Percentiles rank a stretch among this genome's conserved stretches.
Evolutionary conservation across 2,113 vertebrate genomes (phyloP).

Genomic region (Forbesichthys papilliferus): DNA sequence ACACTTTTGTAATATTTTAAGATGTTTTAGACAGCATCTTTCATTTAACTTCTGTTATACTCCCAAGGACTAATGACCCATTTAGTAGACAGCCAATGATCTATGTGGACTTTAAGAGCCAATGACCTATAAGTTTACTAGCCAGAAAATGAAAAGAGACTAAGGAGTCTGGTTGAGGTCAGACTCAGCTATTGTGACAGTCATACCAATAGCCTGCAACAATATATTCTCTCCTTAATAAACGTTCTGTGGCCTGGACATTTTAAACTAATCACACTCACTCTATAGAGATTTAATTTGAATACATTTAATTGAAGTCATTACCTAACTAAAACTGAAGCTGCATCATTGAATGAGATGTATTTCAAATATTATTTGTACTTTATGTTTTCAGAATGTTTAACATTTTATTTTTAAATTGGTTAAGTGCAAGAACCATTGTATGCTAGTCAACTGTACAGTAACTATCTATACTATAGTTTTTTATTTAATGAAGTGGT

Average conservation of each 20-base stretch:
- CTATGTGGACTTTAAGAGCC: background rate
- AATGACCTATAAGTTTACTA: constrained; percentile 8
- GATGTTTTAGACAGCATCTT: background rate
- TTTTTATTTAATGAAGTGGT: no score
- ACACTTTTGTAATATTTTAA: no score
- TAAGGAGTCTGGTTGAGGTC: constrained; percentile 16
- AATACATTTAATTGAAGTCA: no score
- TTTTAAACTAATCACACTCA: constrained; percentile 4
- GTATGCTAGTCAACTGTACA: no score
- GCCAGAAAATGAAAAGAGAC: constrained; percentile 3
- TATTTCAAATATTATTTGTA: background rate
- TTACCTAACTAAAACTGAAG: no score
- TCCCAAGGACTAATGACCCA: background rate
- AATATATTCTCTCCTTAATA: constrained; percentile 15
- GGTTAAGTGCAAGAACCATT: background rate
- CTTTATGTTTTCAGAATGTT: background rate
- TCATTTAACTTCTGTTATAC: constrained; percentile 4
- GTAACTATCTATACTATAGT: no score
- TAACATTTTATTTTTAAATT: background rate
- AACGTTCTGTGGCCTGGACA: constrained; percentile 21
- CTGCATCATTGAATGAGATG: background rate
- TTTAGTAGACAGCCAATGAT: constrained; percentile 6
- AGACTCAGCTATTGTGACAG: constrained; percentile 16
- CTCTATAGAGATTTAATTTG: no score
- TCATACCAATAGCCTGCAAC: constrained; percentile 16